phyloP scores from a whole-genome alignment of 2,113 vertebrate species.

The Sylvietta virens region DNA sequence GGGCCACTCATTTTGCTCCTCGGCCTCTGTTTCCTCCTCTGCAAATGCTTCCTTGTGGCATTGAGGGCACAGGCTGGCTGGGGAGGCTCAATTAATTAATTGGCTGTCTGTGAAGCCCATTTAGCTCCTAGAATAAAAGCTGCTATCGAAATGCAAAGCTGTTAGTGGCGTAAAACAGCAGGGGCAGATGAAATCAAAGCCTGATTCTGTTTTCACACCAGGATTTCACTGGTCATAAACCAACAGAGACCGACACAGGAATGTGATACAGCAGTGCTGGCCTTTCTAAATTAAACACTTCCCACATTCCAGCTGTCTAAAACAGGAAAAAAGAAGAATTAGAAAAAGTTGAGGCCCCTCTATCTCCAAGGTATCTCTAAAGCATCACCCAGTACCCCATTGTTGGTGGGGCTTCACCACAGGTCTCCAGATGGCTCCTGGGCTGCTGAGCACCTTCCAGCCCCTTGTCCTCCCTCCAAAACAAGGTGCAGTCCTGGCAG shows the following conservation, averaged over 20 bases:
- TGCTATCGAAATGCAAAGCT: background rate
- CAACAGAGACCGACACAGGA: background rate
- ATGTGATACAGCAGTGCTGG: background rate
- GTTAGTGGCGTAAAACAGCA: slow-evolving; percentile 24
- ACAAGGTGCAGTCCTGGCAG: background rate
- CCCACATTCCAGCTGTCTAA: background rate
- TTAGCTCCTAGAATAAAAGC: slow-evolving; percentile 54
- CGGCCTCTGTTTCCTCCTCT: slow-evolving; percentile 10
- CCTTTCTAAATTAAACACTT: slow-evolving; percentile 8
- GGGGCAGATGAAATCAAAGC: slow-evolving; percentile 43
- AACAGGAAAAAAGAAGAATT: background rate
- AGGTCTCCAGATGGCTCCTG: background rate
- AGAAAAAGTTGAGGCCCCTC: background rate
- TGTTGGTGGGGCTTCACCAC: background rate
- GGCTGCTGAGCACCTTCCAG: background rate
- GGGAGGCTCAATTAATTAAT: slow-evolving; percentile 53
- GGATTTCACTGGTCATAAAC: slow-evolving; percentile 37
- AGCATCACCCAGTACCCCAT: background rate
- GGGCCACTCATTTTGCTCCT: background rate
- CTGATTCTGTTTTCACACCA: slow-evolving; percentile 29
- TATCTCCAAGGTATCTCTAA: background rate
- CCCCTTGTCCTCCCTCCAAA: background rate
- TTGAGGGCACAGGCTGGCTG: background rate
- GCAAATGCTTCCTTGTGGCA: background rate
- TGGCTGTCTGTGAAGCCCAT: slow-evolving; percentile 49